These are phyloP conservation scores for Parapsyche elsis DNA, from an alignment of 1,140 invertebrate species.

Conservation along the genomic window DNA sequence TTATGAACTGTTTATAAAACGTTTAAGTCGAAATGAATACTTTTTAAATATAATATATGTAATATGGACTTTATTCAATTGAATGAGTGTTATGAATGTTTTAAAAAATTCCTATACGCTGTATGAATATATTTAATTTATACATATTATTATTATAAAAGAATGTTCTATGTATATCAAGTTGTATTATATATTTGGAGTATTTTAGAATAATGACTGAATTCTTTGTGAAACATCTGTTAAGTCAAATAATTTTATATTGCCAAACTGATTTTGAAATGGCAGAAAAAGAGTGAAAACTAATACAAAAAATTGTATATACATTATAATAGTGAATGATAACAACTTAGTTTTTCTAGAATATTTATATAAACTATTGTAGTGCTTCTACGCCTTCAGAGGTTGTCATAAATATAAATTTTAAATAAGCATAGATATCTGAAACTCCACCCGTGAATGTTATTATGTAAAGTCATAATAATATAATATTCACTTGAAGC, in stretches of 20 bases:
- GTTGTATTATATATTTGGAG: not conserved
- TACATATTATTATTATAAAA: not conserved
- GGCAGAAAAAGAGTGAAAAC: too few species aligned
- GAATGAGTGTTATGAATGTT: constrained; percentile 5
- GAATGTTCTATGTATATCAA: not conserved
- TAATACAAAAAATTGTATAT: too few species aligned
- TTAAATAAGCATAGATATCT: not conserved
- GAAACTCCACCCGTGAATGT: not conserved
- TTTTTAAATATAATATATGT: too few species aligned
- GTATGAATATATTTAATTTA: too few species aligned
- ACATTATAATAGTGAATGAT: too few species aligned
- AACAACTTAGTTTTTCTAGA: too few species aligned
- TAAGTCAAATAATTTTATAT: not conserved
- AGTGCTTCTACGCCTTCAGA: constrained; percentile 12
- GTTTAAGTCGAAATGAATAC: too few species aligned
- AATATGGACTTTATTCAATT: too few species aligned
- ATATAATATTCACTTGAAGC: not conserved
- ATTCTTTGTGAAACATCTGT: not conserved
- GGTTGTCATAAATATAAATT: not conserved
- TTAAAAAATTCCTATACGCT: not conserved
- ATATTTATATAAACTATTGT: not conserved
- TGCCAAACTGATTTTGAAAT: too few species aligned
- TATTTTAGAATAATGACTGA: not conserved
- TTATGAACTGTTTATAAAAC: not conserved
- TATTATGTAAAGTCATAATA: not conserved